Evolutionary conservation across 2,113 vertebrate genomes (phyloP).

Genomic region (Puma concolor): DNA sequence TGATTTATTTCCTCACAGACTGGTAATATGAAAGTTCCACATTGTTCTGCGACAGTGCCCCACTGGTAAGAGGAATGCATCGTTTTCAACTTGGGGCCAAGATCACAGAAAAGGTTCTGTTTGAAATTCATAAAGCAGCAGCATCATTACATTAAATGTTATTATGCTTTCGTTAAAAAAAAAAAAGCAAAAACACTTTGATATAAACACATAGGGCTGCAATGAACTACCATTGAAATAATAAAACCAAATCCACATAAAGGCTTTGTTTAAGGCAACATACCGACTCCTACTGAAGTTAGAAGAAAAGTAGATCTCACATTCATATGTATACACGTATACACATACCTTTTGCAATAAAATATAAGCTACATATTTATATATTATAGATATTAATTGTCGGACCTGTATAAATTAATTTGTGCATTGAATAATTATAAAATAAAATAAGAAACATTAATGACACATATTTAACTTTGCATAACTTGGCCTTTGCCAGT

Average conservation of each 20-base stretch:
- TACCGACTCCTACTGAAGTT: background rate
- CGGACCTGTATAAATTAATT: background rate
- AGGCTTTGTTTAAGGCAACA: background rate
- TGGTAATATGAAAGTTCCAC: background rate
- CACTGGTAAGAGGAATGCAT: background rate
- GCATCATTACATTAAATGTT: background rate
- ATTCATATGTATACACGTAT: background rate
- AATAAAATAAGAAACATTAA: background rate
- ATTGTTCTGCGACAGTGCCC: background rate
- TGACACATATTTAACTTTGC: rapidly evolving
- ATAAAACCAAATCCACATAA: background rate
- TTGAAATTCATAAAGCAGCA: background rate
- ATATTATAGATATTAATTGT: background rate
- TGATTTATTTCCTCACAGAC: background rate
- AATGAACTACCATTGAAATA: background rate
- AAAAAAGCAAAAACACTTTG: background rate
- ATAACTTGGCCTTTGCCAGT: background rate
- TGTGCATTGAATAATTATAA: background rate
- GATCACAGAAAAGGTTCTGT: background rate
- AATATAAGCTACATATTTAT: background rate
- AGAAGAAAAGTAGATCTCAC: background rate
- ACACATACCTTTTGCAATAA: background rate
- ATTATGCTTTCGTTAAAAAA: background rate
- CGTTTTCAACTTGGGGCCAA: background rate
- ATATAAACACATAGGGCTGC: background rate